These are phyloP conservation scores for Ephestia elutella DNA, from an alignment of 1,140 invertebrate genomes.

Conservation along the genomic window DNA sequence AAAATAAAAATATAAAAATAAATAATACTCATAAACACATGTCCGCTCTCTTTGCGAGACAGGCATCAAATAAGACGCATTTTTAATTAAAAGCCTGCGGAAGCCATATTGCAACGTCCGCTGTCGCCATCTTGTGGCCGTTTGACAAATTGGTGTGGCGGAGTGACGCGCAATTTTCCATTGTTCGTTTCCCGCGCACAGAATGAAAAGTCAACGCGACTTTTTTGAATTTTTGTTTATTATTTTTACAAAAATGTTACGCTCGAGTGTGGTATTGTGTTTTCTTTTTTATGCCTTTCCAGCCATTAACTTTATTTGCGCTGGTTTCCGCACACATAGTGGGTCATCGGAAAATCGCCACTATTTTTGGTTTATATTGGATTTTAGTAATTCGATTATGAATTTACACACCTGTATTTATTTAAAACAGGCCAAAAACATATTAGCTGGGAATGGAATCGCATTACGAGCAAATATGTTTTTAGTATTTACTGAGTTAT, in stretches of 20 bases:
- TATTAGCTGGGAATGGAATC: too few relatives aligned
- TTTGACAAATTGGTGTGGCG: slow-evolving; percentile 72
- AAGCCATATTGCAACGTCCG: slow-evolving; percentile 64
- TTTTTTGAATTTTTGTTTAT: slow-evolving; percentile 51
- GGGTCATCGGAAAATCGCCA: slow-evolving; percentile 3
- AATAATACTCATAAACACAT: slow-evolving; percentile 23
- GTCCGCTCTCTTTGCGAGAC: slow-evolving; percentile 36
- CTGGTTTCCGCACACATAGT: slow-evolving; percentile 13
- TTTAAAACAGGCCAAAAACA: background rate
- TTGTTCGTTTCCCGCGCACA: slow-evolving; percentile 69
- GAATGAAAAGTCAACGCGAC: slow-evolving; percentile 70
- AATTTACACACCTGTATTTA: background rate
- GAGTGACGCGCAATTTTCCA: slow-evolving; percentile 73
- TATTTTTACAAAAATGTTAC: slow-evolving; percentile 57
- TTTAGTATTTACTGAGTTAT: background rate
- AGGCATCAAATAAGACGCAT: slow-evolving; percentile 63
- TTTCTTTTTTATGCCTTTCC: slow-evolving; percentile 53
- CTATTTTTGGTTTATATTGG: background rate
- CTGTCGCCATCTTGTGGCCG: slow-evolving; percentile 66
- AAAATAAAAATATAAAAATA: background rate
- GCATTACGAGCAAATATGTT: background rate
- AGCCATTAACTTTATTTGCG: slow-evolving; percentile 52
- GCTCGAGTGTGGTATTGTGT: slow-evolving; percentile 44
- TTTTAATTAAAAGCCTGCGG: slow-evolving; percentile 71
- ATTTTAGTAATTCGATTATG: background rate